Conservation (phyloP, 1,140 invertebrate genomes). For the Pachypsylla venusta region DNA sequence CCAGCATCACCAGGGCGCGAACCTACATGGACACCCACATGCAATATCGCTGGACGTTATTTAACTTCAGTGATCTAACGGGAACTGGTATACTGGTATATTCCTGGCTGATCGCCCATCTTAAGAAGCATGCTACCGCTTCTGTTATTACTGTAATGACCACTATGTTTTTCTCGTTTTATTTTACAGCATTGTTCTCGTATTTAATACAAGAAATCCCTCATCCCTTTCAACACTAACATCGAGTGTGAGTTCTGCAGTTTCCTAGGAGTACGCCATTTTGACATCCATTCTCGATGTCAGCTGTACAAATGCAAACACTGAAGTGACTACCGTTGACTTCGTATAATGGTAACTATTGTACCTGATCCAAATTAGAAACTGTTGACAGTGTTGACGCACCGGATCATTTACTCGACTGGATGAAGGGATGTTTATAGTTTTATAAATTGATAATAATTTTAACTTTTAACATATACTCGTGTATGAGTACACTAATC, state of each 20-base stretch:
- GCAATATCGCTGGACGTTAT: neutral
- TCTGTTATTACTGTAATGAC: neutral
- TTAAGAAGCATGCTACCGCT: neutral
- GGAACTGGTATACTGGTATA: neutral
- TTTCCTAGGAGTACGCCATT: too few relatives aligned
- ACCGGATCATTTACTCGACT: too few relatives aligned
- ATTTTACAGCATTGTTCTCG: neutral
- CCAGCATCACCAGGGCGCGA: neutral
- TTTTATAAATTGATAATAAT: too few relatives aligned
- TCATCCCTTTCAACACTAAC: neutral
- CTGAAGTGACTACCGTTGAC: too few relatives aligned
- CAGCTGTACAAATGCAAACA: too few relatives aligned
- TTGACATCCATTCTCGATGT: too few relatives aligned
- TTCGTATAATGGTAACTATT: too few relatives aligned
- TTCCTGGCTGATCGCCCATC: neutral
- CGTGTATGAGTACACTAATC: too few relatives aligned
- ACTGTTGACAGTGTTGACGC: too few relatives aligned
- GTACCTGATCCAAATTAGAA: too few relatives aligned
- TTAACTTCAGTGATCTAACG: neutral
- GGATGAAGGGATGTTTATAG: too few relatives aligned
- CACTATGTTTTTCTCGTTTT: neutral
- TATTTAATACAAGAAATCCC: neutral
- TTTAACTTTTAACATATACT: too few relatives aligned
- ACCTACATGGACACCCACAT: neutral
- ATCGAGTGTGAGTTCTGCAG: constrained; percentile 30